Base-by-base conservation (phyloP, 2,888 invertebrate genomes). In the Chorisops tibialis region DNA sequence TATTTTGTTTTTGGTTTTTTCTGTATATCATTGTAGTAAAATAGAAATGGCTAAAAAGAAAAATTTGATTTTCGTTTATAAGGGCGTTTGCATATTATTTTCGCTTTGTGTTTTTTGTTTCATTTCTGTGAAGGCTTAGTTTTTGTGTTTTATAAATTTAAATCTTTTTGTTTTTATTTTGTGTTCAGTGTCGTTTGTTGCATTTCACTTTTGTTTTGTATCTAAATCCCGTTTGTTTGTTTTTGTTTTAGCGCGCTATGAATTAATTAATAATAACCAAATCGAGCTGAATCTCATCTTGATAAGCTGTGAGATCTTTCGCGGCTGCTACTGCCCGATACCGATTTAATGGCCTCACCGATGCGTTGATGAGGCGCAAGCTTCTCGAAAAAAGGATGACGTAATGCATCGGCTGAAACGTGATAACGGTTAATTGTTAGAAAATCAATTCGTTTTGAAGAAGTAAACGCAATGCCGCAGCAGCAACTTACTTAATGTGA, bases 371-470 rank as follows among this genome's bases (percentile, higher is more conserved):
- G 87, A 61, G 85, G 81, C 66, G 92, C 88, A 73, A 95, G 85
- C 74, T 89, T 88, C 73, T 86, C 87, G 81, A 98, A 98, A 83
- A 96, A 97, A 59, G 93, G 90, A 81, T 98, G 98, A 58, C 85
- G 80, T 71, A 99, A 81, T 14, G 96, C 93, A 71, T 97, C 95
- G 63, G 83, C 83, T 79, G 54, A 47, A 41, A 21, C 49, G 9
- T 9, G 49, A 38, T 9, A 39, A 47, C 3, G 3, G 12, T 14
- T 24, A 24, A 50, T 14, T n/a, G 12, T 41, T 41, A 16, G n/a
- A 41, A 41, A 11, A 41, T 16, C 48, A 48, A 18, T 48, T 48
- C 14, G 16, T 7, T 48, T 48, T n/a, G 11, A 7, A n/a, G 14
- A n/a, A 48, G 19, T 48, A 12, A 18, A 18, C 14, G 9, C 22